Evolutionary conservation across 2,888 invertebrate genomes (phyloP).

Genomic region (Cabera pusaria): DNA sequence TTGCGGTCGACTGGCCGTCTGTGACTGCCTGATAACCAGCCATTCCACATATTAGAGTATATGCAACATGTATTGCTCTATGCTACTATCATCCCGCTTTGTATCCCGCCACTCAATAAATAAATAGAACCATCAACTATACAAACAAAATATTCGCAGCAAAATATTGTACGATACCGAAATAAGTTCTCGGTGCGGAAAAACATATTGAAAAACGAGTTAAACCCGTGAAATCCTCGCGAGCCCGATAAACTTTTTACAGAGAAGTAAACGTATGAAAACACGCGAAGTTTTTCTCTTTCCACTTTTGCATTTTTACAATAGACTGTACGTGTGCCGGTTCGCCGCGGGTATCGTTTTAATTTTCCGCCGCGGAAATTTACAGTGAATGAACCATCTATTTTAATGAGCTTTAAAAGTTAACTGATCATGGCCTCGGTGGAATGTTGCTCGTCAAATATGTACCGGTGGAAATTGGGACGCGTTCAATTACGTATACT

Average conservation of each 20-base stretch:
- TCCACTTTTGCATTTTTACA: slow-evolving; percentile 62
- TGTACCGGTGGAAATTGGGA: slow-evolving; percentile 17
- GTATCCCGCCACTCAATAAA: too few relatives aligned
- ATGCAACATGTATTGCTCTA: too few relatives aligned
- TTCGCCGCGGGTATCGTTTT: slow-evolving; percentile 76
- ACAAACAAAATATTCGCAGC: too few relatives aligned
- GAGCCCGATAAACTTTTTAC: slow-evolving; percentile 57
- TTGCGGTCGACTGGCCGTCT: slow-evolving; percentile 61
- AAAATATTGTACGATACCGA: slow-evolving; percentile 35
- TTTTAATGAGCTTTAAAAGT: slow-evolving; percentile 82
- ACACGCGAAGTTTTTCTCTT: slow-evolving; percentile 60
- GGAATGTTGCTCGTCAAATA: slow-evolving; percentile 36
- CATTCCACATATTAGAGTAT: slow-evolving; percentile 48
- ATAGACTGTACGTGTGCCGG: slow-evolving; percentile 36
- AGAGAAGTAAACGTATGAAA: slow-evolving; percentile 59
- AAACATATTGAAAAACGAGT: slow-evolving; percentile 34
- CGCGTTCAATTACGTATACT: slow-evolving; percentile 8
- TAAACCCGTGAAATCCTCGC: slow-evolving; percentile 42
- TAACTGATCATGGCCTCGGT: slow-evolving; percentile 66
- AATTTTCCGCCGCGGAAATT: slow-evolving; percentile 80
- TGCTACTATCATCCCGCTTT: slow-evolving; percentile 49
- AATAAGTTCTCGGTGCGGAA: slow-evolving; percentile 27
- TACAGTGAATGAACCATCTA: slow-evolving; percentile 79
- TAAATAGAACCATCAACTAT: too few relatives aligned
- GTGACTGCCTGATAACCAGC: slow-evolving; percentile 63